Evolutionary conservation across 2,113 vertebrate species (phyloP).

Genomic region (Bos indicus): DNA sequence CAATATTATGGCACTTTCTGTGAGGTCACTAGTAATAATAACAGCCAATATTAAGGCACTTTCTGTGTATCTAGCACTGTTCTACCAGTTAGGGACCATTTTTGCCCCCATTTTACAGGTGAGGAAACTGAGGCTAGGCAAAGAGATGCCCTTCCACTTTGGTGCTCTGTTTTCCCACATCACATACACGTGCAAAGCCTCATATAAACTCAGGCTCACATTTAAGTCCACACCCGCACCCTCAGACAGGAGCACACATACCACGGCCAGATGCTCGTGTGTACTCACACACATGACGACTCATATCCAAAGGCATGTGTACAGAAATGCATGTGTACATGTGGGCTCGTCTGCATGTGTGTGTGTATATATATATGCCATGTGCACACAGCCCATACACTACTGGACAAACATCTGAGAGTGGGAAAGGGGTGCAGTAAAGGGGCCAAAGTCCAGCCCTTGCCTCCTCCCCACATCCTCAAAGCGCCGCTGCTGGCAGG

Average conservation of each 20-base stretch:
- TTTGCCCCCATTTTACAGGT: neutral
- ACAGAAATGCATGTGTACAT: rapidly evolving
- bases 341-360: rapidly evolving
- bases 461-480: neutral
- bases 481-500: neutral
- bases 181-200: neutral
- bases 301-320: too few relatives aligned
- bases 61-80: neutral
- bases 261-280: neutral
- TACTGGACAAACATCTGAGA: neutral
- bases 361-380: too few relatives aligned
- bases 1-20: too few relatives aligned
- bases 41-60: neutral
- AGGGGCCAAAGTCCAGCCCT: neutral
- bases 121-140: neutral
- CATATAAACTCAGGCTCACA: neutral
- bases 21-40: neutral
- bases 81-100: neutral
- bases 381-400: neutral
- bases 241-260: neutral
- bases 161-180: neutral
- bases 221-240: neutral
- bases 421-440: neutral
- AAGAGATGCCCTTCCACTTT: neutral
- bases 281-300: neutral